Evolutionary conservation across 2,888 invertebrate genomes (phyloP).

Genomic region (Invenusta paracnida): DNA sequence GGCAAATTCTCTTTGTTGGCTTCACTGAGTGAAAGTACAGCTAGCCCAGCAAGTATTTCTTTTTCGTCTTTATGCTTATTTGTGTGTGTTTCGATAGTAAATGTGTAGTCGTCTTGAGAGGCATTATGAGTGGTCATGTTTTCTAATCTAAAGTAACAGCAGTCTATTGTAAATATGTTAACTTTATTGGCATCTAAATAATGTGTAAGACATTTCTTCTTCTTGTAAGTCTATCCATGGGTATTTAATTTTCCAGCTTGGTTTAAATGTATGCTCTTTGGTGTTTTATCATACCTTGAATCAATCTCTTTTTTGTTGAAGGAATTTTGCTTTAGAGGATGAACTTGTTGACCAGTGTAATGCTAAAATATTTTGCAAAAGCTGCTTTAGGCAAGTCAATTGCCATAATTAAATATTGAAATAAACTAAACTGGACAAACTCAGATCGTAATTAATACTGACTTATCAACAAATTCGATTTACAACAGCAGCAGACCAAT

Average conservation of each 20-base stretch:
- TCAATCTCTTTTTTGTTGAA: background rate
- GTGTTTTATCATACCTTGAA: background rate
- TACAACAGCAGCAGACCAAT: slow-evolving; percentile 22
- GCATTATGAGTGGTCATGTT: slow-evolving; percentile 25
- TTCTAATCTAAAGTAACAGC: slow-evolving; percentile 2
- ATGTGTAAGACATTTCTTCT: slow-evolving; percentile 18
- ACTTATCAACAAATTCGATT: background rate
- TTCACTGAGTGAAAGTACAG: slow-evolving; percentile 16
- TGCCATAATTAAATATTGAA: slow-evolving; percentile 3
- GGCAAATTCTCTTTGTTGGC: slow-evolving; percentile 20
- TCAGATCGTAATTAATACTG: background rate
- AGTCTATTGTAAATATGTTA: slow-evolving; percentile 8
- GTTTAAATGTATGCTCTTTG: background rate
- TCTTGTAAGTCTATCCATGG: slow-evolving; percentile 20
- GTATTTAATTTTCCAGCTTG: slow-evolving; percentile 23
- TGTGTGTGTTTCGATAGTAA: background rate
- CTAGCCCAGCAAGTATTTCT: slow-evolving; percentile 17
- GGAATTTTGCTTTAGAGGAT: background rate
- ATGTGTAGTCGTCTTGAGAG: slow-evolving; percentile 4
- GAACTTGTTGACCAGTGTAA: slow-evolving; percentile 29
- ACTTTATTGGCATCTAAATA: slow-evolving; percentile 21
- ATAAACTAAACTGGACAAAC: slow-evolving; percentile 16
- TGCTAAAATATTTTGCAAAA: slow-evolving; percentile 23
- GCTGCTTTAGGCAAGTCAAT: slow-evolving; percentile 9
- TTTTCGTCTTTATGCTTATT: slow-evolving; percentile 21